Evolutionary conservation across 2,113 vertebrate genomes (phyloP), one percentile per base, ranked within the genome.

Genomic region (Microcebus lehilahytsara): DNA sequence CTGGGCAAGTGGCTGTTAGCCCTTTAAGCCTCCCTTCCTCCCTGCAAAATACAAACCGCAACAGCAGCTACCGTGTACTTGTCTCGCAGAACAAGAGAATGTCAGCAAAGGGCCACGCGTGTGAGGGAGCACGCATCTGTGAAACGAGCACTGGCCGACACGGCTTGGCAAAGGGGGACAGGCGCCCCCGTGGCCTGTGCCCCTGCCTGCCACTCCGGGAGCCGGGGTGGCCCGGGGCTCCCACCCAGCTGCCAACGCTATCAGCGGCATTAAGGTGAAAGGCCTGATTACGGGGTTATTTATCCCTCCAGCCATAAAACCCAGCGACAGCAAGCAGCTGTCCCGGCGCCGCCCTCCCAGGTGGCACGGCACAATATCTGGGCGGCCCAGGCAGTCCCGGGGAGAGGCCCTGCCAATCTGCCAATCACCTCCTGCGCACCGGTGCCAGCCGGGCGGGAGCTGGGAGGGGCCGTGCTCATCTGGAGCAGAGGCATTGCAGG

Each of bases 221-320:
- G 64, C 5, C 1, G 10, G 86, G 53, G 17, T 7, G 25, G 64
- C 37, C 84, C 6, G 6, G 0, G 13, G 53, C 25, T 37, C 23
- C 8, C 42, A 5, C 9, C n/a, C 14, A 27, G 71, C 62, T 66
- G 32, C 23, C 27, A 34, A 62, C 34, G 60, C 78, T 89, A 95
- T 93, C 85, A 34, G 53, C 11, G 42, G 40, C 93, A 56, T 53
- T 80, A 80, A 94, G 89, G 79, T 71, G 88, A 85, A 90, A 85
- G 96, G 32, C 34, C 53, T 77, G 67, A 97, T 92, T 64, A 85
- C 37, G 74, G 42, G 60, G 85, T 81, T 79, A 97, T 96, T 95
- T 91, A 93, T 58, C 85, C 89, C 96, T 85, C 37, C 0, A 3
- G 71, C 85, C 62, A 17, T 60, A 88, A 96, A 96, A 79, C 34